These are phyloP conservation scores for Forficula auricularia DNA, from an alignment of 1,140 invertebrate genomes.

Conservation along the genomic window DNA sequence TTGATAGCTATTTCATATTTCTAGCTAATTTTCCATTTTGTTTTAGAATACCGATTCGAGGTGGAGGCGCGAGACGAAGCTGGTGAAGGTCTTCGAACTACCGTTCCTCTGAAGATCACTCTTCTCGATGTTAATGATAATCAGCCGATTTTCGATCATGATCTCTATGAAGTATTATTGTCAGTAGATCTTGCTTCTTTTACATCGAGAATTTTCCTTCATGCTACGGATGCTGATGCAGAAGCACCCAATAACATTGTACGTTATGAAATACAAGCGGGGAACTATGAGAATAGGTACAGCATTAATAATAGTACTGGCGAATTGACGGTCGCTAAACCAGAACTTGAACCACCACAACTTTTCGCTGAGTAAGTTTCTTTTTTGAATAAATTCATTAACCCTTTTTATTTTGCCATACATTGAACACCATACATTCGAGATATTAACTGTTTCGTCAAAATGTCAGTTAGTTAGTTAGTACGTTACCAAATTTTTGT, in stretches of 20 bases:
- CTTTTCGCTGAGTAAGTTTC: neutral
- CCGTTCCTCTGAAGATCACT: conserved; percentile 51
- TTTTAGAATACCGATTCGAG: conserved; percentile 47
- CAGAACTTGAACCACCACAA: neutral
- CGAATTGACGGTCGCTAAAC: conserved; percentile 27
- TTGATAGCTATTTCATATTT: too few relatives aligned
- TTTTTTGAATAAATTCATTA: neutral
- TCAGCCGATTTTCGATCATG: conserved; percentile 59
- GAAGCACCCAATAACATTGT: conserved; percentile 73
- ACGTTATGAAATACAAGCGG: conserved; percentile 63
- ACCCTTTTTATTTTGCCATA: neutral
- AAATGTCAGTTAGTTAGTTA: too few relatives aligned
- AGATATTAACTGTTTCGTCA: too few relatives aligned
- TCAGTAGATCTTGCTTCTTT: conserved; percentile 53
- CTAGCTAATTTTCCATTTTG: neutral
- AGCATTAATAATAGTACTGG: conserved; percentile 58
- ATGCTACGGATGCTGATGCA: conserved; percentile 64
- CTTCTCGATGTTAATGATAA: conserved; percentile 77
- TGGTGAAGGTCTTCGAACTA: conserved; percentile 54
- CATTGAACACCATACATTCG: too few relatives aligned
- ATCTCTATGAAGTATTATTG: conserved; percentile 64
- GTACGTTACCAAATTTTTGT: too few relatives aligned
- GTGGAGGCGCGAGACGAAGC: conserved; percentile 73
- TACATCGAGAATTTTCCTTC: conserved; percentile 8
- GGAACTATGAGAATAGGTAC: conserved; percentile 65